These are phyloP conservation scores for Paracentrotus lividus DNA, from an alignment of 53 echinoderm and acorn worm genomes.

Conservation along the genomic window DNA sequence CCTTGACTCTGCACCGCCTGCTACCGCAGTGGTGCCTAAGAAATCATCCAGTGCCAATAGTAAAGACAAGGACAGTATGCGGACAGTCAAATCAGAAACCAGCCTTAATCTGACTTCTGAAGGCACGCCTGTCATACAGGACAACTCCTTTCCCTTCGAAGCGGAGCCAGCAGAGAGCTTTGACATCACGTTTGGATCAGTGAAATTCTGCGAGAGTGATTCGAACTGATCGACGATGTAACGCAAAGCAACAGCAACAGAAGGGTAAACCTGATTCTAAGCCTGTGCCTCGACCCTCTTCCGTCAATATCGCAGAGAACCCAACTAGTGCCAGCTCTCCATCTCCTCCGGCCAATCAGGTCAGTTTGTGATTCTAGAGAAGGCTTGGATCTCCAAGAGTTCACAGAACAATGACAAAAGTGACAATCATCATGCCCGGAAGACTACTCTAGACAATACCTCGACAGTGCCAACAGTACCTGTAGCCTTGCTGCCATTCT, in stretches of 20 bases:
- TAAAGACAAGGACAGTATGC: constrained; percentile 70
- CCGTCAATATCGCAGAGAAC: not conserved
- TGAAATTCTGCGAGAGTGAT: constrained; percentile 77
- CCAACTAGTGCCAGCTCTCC: not conserved
- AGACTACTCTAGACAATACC: not conserved
- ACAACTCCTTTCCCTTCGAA: constrained; percentile 74
- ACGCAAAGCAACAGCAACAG: constrained; percentile 45
- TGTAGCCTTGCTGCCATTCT: constrained; percentile 50
- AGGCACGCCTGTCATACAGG: constrained; percentile 44
- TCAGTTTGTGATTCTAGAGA: constrained; percentile 60
- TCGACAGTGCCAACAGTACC: constrained; percentile 46
- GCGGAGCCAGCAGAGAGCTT: constrained; percentile 75
- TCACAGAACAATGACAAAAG: constrained; percentile 33
- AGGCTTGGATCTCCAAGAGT: constrained; percentile 53
- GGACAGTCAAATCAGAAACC: constrained; percentile 68
- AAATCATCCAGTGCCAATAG: constrained; percentile 61
- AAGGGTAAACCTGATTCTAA: constrained; percentile 43
- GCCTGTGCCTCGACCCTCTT: constrained; percentile 44
- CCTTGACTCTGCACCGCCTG: constrained; percentile 63
- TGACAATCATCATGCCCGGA: constrained; percentile 17
- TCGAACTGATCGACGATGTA: constrained; percentile 76
- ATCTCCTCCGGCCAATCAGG: constrained; percentile 36
- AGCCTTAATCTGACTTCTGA: constrained; percentile 69
- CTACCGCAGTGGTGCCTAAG: constrained; percentile 59
- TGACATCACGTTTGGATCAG: constrained; percentile 80